These are phyloP conservation scores for Ichneumoninae sp. DNA, from an alignment of 2,888 invertebrate genomes.

Conservation along the genomic window DNA sequence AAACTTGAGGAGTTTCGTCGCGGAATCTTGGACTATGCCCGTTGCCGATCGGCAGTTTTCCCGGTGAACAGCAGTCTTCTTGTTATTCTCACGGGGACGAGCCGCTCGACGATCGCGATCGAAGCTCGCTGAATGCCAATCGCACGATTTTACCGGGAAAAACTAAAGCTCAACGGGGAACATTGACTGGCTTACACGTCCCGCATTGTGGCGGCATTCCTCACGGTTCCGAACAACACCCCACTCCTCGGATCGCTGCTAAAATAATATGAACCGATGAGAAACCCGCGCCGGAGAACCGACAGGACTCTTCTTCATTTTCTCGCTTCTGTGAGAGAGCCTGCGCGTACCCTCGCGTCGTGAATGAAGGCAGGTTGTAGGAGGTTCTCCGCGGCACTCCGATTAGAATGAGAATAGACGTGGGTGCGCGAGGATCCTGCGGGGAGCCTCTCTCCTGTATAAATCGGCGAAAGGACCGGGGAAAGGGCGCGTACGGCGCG, in stretches of 20 bases:
- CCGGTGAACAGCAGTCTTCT: conserved; percentile 59
- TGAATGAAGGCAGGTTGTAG: background rate
- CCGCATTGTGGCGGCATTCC: conserved; percentile 48
- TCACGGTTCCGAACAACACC: conserved; percentile 56
- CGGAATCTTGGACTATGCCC: background rate
- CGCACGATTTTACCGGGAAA: conserved; percentile 61
- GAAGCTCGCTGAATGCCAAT: conserved; percentile 79
- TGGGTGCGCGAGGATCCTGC: conserved; percentile 76
- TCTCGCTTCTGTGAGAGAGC: conserved; percentile 39
- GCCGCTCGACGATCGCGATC: conserved; percentile 74
- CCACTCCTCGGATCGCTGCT: conserved; percentile 32
- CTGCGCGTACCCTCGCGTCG: background rate
- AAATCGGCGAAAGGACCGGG: conserved; percentile 41
- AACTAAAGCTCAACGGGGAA: conserved; percentile 68
- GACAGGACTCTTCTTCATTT: conserved; percentile 52
- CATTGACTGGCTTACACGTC: conserved; percentile 60
- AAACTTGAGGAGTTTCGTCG: conserved; percentile 1
- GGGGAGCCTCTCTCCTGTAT: conserved; percentile 14
- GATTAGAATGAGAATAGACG: conserved; percentile 83
- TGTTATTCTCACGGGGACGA: conserved; percentile 75
- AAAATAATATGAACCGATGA: conserved; percentile 73
- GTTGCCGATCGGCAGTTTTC: conserved; percentile 21
- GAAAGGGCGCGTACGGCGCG: conserved; percentile 24
- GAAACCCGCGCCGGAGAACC: conserved; percentile 60
- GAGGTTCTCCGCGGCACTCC: conserved; percentile 65